Conservation (phyloP, 2,888 invertebrate genomes). For the Drosophila parthenogenetica region DNA sequence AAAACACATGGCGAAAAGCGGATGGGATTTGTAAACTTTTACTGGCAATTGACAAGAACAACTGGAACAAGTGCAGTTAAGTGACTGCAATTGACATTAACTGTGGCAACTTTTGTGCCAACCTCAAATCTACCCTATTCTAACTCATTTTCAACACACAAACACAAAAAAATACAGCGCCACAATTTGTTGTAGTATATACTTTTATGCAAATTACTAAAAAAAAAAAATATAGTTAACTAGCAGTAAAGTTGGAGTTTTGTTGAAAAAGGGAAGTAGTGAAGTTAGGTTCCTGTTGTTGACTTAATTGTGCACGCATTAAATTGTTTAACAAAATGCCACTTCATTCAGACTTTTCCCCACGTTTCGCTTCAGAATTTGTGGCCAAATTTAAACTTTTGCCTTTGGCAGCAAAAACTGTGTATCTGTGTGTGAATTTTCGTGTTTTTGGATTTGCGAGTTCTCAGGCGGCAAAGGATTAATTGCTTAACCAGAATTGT, state of each 20-base stretch:
- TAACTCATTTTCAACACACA: constrained; percentile 26
- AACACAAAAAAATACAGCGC: constrained; percentile 26
- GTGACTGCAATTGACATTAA: constrained; percentile 75
- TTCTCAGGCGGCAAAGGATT: constrained; percentile 52
- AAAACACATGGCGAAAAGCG: constrained; percentile 5
- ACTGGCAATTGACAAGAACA: constrained; percentile 52
- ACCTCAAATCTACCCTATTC: constrained; percentile 38
- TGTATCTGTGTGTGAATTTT: constrained; percentile 19
- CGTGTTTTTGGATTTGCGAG: constrained; percentile 19
- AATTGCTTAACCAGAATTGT: constrained; percentile 54
- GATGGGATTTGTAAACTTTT: constrained; percentile 45
- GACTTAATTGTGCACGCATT: constrained; percentile 78
- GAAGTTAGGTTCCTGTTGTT: constrained; percentile 53
- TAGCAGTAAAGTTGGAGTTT: constrained; percentile 31
- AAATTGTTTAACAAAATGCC: constrained; percentile 71
- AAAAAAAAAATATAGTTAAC: constrained; percentile 36
- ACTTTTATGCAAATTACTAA: constrained; percentile 68
- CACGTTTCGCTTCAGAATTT: constrained; percentile 11
- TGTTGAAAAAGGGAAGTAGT: background rate
- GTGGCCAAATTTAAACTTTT: constrained; percentile 43
- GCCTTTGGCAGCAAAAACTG: constrained; percentile 28
- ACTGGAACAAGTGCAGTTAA: constrained; percentile 30
- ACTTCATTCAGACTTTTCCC: constrained; percentile 37
- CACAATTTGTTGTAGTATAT: constrained; percentile 45
- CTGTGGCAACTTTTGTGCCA: constrained; percentile 45